A percentile compares a stretch with the other conserved stretches of the same genome.
Evolutionary conservation across 2,888 invertebrate species (phyloP).

Genomic region (Heteromurus nitidus): DNA sequence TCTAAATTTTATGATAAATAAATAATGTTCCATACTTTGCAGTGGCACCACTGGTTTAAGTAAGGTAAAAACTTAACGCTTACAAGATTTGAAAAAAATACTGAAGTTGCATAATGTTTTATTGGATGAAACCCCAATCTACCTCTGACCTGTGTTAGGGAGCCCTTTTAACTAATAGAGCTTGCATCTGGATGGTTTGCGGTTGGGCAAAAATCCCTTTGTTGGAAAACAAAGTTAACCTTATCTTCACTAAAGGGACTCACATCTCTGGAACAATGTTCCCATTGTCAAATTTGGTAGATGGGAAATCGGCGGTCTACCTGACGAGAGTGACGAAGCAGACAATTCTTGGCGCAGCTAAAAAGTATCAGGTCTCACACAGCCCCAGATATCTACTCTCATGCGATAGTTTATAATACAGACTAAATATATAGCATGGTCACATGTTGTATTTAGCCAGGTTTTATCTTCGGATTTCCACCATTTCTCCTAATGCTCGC

Average conservation of each 20-base stretch:
- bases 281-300: conserved; percentile 49
- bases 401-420: no score
- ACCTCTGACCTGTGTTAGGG: no score
- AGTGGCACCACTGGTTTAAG: conserved; percentile 69
- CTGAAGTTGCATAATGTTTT: no score
- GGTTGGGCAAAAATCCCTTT: conserved; percentile 25
- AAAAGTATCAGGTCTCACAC: conserved; percentile 67
- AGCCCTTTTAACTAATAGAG: conserved; percentile 64
- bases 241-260: conserved; percentile 68
- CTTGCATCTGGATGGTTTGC: conserved; percentile 38
- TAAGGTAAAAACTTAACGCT: conserved; percentile 8
- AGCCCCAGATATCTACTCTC: no score
- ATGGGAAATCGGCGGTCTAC: conserved; percentile 49
- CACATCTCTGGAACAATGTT: conserved; percentile 68
- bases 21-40: no score
- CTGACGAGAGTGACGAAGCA: conserved; percentile 64
- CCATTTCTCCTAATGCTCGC: conserved; percentile 68
- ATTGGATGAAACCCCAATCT: no score
- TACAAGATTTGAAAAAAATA: no score
- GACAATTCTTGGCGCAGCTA: conserved; percentile 65
- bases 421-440: no score
- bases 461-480: conserved; percentile 70
- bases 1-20: no score
- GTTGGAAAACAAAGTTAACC: conserved; percentile 51
- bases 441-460: conserved; percentile 58